A percentile compares a stretch with the other conserved stretches of the same genome.
phyloP scores from a whole-genome alignment of 2,113 vertebrate species.

The Trichechus manatus region DNA sequence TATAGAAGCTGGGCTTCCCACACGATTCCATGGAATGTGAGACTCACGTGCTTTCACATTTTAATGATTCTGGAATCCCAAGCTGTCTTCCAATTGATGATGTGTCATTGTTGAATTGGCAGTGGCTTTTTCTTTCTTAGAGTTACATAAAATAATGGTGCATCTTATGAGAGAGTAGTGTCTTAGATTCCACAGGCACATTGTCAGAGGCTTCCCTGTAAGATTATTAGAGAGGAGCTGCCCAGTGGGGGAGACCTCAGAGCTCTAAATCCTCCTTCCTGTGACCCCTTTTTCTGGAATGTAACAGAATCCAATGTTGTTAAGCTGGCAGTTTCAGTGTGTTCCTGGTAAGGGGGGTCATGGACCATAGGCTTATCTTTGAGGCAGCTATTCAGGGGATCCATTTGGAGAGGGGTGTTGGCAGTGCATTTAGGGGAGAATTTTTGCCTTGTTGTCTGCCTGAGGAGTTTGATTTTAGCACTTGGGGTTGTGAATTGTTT shows the following conservation, averaged over 20 bases:
- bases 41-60: fast-evolving
- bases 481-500: neutral
- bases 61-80: fast-evolving
- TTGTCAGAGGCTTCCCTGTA: neutral
- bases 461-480: constrained; percentile 42
- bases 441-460: neutral
- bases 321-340: fast-evolving
- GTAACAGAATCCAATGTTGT: no score
- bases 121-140: neutral
- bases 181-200: neutral
- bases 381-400: fast-evolving
- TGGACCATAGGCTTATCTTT: neutral
- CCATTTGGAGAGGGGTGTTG: neutral
- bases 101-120: neutral
- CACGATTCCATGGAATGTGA: neutral
- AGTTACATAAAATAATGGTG: neutral
- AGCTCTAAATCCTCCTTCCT: no score
- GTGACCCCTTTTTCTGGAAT: neutral
- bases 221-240: neutral
- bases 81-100: fast-evolving
- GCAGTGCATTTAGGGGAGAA: neutral
- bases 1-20: neutral
- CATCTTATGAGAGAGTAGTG: fast-evolving
- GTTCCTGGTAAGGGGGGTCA: neutral
- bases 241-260: neutral